Percentiles rank a stretch among this genome's conserved stretches.
Conservation (phyloP, 2,113 vertebrate genomes). For the Anser cygnoides region DNA sequence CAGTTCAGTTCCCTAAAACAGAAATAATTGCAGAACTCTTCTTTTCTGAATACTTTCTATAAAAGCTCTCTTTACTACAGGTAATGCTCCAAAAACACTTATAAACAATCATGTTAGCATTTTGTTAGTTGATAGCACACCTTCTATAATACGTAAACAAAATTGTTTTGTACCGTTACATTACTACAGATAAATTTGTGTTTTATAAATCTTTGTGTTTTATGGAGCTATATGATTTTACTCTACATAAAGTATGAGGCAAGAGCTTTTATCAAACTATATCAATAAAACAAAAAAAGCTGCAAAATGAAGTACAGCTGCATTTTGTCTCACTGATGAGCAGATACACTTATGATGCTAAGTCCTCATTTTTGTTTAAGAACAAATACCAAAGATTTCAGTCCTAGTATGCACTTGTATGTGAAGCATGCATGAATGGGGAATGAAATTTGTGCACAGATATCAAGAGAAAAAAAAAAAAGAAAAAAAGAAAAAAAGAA, state of each 20-base stretch:
- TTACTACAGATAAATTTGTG: background rate
- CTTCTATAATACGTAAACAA: background rate
- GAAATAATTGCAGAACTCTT: background rate
- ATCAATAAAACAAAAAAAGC: background rate
- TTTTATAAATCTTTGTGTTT: background rate
- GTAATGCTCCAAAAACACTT: background rate
- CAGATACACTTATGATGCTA: background rate
- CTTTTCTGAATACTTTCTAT: background rate
- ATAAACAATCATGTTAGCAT: background rate
- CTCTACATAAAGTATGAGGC: background rate
- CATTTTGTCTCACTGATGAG: background rate
- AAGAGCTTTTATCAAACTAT: background rate
- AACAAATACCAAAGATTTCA: background rate
- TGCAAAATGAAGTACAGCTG: background rate
- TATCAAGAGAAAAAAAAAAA: background rate
- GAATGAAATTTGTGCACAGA: background rate
- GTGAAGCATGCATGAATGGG: background rate
- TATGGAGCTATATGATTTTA: background rate
- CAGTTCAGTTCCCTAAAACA: background rate
- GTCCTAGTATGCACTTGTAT: background rate
- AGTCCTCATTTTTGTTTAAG: background rate
- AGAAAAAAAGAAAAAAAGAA: too few species aligned
- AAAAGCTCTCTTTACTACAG: background rate
- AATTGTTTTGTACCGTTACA: accelerated
- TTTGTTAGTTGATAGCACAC: background rate